Conservation (phyloP, 2,113 vertebrate species). For the Cyphomyrus discorhynchus region DNA sequence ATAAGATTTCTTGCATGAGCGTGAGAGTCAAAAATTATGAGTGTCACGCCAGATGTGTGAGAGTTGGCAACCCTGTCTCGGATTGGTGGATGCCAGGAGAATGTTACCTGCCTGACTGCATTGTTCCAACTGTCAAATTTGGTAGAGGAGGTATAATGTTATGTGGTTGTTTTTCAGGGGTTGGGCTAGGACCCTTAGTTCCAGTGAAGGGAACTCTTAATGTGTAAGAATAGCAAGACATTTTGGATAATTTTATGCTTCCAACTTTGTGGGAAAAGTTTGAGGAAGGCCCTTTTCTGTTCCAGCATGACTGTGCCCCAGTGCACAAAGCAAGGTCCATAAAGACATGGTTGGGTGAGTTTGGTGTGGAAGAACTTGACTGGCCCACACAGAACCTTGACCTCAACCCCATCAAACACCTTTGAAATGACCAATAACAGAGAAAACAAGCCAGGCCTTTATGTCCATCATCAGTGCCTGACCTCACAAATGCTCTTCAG, state of each 20-base stretch:
- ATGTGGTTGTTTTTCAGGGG: background rate
- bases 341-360: background rate
- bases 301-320: background rate
- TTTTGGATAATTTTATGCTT: background rate
- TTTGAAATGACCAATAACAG: background rate
- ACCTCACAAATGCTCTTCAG: background rate
- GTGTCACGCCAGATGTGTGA: background rate
- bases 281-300: too few relatives aligned
- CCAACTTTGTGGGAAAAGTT: too few relatives aligned
- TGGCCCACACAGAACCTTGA: background rate
- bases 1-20: background rate
- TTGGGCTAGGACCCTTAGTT: background rate
- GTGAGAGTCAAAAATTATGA: background rate
- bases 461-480: background rate
- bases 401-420: background rate
- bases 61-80: background rate
- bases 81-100: background rate
- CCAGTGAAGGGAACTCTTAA: background rate
- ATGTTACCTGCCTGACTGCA: background rate
- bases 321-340: background rate
- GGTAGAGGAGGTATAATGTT: background rate
- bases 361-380: background rate
- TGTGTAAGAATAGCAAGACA: background rate
- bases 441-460: background rate
- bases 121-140: background rate